Evolutionary conservation across 2,888 invertebrate species (phyloP), one percentile per base, ranked within the genome.

Genomic region (Lycaena phlaeas): DNA sequence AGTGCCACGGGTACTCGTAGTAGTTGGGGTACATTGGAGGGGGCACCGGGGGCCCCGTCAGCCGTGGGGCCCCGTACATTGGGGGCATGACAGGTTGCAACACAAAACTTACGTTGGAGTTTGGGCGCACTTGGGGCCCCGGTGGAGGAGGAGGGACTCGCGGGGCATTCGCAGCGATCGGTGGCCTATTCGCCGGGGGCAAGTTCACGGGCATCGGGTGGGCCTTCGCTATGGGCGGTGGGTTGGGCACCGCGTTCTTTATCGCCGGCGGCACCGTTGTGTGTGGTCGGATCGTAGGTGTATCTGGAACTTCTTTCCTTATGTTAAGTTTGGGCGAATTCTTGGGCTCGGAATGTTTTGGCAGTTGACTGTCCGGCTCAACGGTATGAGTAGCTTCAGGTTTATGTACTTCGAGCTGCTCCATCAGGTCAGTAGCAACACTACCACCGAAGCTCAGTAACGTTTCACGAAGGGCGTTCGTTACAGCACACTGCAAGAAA

Each of bases 61-160:
- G 41, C 28, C 49, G 53, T 9, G 63, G 65, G 7, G 65, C 54
- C 10, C 56, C 49, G 41, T 60, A 61, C 26, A 65, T 61, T 6
- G 71, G 74, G 2, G 69, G 68, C 65, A 78, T 58, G 26, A 81
- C 68, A 1, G 79, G 79, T 44, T 48, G 48, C 10, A 82, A 61
- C 27, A 84, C 74, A 60, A 69, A 81, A 81, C 82, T 82, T 76
- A 82, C 82, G 63, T 79, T 81, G 46, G 77, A 67, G 54, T 64
- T 66, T 27, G 71, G 69, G 2, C 58, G 56, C 3, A 52, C 37
- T 9, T 49, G 54, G 17, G 44, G 52, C 27, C 45, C 52, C 11
- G 55, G 50, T 31, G 59, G 46, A 28, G 54, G 46, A 28, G 54
- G 51, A 37, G 55, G 46, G 40, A 42, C 48, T 39, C 41, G 44